Base-by-base conservation (phyloP, 2,797 vertebrate genomes). In the Anniella stebbinsi region DNA sequence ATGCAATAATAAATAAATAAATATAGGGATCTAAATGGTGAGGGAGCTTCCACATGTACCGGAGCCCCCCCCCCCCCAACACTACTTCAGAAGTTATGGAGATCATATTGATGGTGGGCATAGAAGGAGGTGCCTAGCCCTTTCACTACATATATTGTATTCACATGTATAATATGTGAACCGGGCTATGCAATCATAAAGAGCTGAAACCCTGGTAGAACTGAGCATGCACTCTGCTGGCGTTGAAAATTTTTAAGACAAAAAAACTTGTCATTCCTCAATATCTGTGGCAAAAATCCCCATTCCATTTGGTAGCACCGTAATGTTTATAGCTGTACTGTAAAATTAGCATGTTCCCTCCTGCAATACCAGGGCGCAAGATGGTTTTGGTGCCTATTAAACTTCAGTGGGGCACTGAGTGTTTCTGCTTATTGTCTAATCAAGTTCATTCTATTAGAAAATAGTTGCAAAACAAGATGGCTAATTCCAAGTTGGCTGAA, bases 371-470 rank as follows among this genome's bases (percentile, higher is more conserved):
- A 9, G 38, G 51, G 63, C 30, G 30, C 83, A 86, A 87, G 89
- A 91, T 83, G 89, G 84, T 88, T 70, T 85, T 69, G 36, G 76
- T 88, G 17, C 30, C 41, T 90, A 90, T 90, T 92, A 86, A 92
- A 91, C 80, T 75, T 92, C 87, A 33, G 72, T 88, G 67, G 15
- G 51, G 73, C 57, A 2, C 41, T 88, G n/a, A n/a, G 48, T 72
- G 41, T 63, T 86, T 84, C 21, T 90, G 77, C 76, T 76, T 91
- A 70, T 81, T 90, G 88, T 84, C 77, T 91, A 91, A 90, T 25
- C 87, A 93, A 90, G 41, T 88, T 89, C 84, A 17, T 83, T 51
- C 67, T 33, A 80, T 93, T 93, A 91, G 88, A 87, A 92, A 89
- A 51, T 82, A 92, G 38, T 94, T 91, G 28, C 38, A 15, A 87